Base-by-base conservation (phyloP, 2,797 vertebrate genomes). In the Poecilia velifera region DNA sequence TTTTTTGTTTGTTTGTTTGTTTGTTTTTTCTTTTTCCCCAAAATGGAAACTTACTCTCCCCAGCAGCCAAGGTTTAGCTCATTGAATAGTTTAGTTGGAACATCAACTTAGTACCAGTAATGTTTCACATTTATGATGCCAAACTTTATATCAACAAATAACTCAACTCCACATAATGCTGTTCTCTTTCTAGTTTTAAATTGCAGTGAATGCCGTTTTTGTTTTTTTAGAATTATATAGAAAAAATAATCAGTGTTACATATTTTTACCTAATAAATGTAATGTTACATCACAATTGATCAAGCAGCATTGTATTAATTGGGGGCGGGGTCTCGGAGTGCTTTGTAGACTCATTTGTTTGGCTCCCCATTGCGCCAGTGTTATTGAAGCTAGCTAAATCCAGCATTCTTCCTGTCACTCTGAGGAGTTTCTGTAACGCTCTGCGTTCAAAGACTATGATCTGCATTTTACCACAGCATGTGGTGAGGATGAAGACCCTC, bases 401-500 rank as follows among this genome's bases (percentile, higher is more conserved):
- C 71, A 82, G 51, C 53, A 45, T 85, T 43, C 71, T 79, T 51
- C 74, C 77, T 47, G 51, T 51, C n/a, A 55, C 36, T 2, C 78
- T 76, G 18, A 51, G 49, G 49, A 8, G 49, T 55, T 66, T 39
- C 74, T 55, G 51, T 9, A 4, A 55, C 14, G 82, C 55, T 82
- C 10, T 31, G 12, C 55, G 73, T 87, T 90, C 41, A 87, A 83
- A 85, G 82, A 71, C 47, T 66, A 7, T 12, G 0, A 12, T 73
- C 77, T 86, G 57, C 47, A 76, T 72, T 91, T 47, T 46, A 64
- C 78, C 75, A 57, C 76, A 83, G 73, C 74, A 81, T 76, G 73
- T 84, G 82, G 77, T 81, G 9, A 87, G 73, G 76, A 88, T 84
- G 46, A 85, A 74, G 79, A 73, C 76, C 79, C 79, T 70, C 14